Evolutionary conservation across 1,140 invertebrate genomes (phyloP), one percentile per base, ranked within the genome.

Genomic region (Drosophila navojoa): DNA sequence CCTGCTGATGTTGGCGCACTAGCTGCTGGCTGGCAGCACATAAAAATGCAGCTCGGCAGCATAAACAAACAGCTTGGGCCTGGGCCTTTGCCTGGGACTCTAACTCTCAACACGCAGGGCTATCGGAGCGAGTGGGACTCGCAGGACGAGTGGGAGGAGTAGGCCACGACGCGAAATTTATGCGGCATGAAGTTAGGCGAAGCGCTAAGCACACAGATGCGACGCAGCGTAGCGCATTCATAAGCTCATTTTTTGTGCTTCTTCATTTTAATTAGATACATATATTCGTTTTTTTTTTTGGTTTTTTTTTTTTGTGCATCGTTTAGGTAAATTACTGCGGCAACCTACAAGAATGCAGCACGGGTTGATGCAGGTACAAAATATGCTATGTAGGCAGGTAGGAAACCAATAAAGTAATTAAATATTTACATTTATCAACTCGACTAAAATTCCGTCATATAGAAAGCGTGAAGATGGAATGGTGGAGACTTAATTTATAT

Each of bases 231-330:
- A 63, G 61, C 75, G 60, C 44, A 75, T 77, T 77, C 44, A 70
- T 58, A 60, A 64, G 49, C 47, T 47, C 44, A 75, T 74, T 64
- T 70, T 76, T 70, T 75, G 62, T 49, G 40, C 69, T 47, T 49
- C 53, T 22, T 13, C 76, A 82, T 79, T 89, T 89, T 87, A 89
- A 87, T 87, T 87, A 82, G 84, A 89, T 74, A 87, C 82, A 86
- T 81, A 69, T 59, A 86, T 81, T 3, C 19, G 19, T 22, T 22
- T 22, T 22, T 22, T 2, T 22, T 22, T 22, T 22, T 19, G 1
- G 1, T 19, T 19, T 19, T 19, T 19, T 80, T 16, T 45, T 45
- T 71, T 19, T 29, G 15, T 50, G 16, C 27, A 62, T 68, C 47
- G 58, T n/a, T 75, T 71, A 57, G 76, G 45, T 42, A 55, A 66